Base-by-base conservation (phyloP, 2,113 vertebrate genomes). In the Syngnathoides biaculeatus region DNA sequence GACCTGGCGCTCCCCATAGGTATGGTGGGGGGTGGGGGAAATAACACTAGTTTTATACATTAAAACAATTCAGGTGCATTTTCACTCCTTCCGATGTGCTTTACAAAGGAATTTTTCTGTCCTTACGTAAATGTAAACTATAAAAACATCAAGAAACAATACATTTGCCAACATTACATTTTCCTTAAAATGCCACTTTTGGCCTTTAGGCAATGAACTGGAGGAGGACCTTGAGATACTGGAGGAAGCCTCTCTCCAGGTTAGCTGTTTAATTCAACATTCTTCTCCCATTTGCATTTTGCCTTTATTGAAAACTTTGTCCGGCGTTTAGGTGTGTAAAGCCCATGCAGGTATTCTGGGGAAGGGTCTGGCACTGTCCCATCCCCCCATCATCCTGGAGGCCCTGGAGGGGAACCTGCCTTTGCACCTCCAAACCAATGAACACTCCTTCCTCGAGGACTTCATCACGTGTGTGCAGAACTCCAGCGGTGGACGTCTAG, bases 171-270 rank as follows among this genome's bases (percentile, higher is more conserved):
- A 35, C 30, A 5, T n/a, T n/a, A n/a, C n/a, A n/a, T n/a, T n/a
- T n/a, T n/a, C n/a, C n/a, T n/a, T n/a, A n/a, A n/a, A n/a, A n/a
- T n/a, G n/a, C n/a, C n/a, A 42, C 47, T 40, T 7, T 30, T 64
- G 57, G n/a, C 68, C 60, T 88, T 73, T 72, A 97, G 96, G 96
- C 69, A 98, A 93, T 83, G 97, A 99, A 81, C 84, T 98, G 77
- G 97, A 99, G 68, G 96, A 98, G 83, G 96, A 99, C 85, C 94
- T 99, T 82, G 96, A 98, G 88, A 98, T 99, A 86, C 94, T 99
- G 72, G 97, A 99, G 79, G 97, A 99, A 77, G 96, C 97, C 48
- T 98, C 97, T 73, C 92, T 99, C 72, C 96, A 98, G 94, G 97
- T 99, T 83, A 58, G 7, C 55, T 62, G 7, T 63, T 65, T 14